phyloP scores from a whole-genome alignment of 1,140 invertebrate genomes.

The Riptortus pedestris region DNA sequence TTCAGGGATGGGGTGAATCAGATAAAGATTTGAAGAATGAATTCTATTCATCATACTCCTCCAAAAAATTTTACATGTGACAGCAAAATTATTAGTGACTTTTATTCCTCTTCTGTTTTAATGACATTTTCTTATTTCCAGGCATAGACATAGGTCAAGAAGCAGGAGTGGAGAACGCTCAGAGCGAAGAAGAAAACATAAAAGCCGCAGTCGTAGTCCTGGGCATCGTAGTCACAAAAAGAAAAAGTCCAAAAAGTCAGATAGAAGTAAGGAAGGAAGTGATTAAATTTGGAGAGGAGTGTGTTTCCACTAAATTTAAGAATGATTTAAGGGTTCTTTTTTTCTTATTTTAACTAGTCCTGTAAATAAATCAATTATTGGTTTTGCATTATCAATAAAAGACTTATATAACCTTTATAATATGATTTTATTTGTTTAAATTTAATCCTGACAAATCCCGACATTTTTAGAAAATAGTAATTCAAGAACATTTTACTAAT shows the following conservation, averaged over 20 bases:
- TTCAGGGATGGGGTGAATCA: no score
- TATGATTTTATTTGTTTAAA: neutral
- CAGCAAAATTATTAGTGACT: no score
- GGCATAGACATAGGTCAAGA: slow-evolving; percentile 32
- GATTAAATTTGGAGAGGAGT: slow-evolving; percentile 18
- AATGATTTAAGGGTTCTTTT: neutral
- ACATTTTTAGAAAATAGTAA: no score
- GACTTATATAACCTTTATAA: neutral
- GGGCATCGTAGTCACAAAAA: slow-evolving; percentile 33
- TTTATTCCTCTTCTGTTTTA: no score
- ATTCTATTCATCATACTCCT: no score
- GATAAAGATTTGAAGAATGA: no score
- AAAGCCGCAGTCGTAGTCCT: slow-evolving; percentile 32
- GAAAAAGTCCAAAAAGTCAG: slow-evolving; percentile 34
- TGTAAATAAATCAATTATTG: no score
- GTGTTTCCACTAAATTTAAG: neutral
- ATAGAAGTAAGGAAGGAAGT: slow-evolving; percentile 27
- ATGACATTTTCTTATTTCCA: slow-evolving; percentile 24
- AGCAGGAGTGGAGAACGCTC: slow-evolving; percentile 29
- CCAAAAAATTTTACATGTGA: no score
- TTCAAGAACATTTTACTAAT: no score
- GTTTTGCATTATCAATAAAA: neutral
- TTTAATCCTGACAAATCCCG: neutral
- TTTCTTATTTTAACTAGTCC: neutral
- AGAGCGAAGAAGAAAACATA: slow-evolving; percentile 32